Evolutionary conservation across 2,797 vertebrate genomes (phyloP), one percentile per base, ranked within the genome.

Genomic region (Premnoplex brunnescens): DNA sequence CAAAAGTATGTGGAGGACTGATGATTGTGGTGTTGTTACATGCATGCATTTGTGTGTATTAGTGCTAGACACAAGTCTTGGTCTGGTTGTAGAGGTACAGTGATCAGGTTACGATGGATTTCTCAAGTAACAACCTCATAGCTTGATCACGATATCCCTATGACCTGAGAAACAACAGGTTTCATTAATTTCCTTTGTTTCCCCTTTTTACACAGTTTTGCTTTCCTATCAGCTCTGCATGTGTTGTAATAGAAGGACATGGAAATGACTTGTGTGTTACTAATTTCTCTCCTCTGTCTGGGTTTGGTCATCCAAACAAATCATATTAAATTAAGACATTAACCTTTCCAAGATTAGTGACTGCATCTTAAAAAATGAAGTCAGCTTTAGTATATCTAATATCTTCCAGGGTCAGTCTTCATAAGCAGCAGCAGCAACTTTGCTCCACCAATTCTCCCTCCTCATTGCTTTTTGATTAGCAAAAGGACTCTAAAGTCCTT

Each of bases 1-100:
- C 73, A 98, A 98, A 97, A 97, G 98, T 98, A 98, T 95, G 98
- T 98, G 90, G 51, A 79, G 56, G 24, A 28, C 69, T 51, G 88
- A 54, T 87, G 94, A 49, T 51, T 97, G 96, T 30, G 1, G 94
- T 97, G 97, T 49, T 77, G 80, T 83, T 93, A 36, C 74, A 48
- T 94, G 97, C 97, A 96, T 97, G 97, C 60, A 32, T 82, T 89
- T 88, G 66, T 30, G 93, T 93, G 90, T 94, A 69, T 52, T 68
- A 95, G 74, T 92, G 95, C 67, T 91, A 90, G 85, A 88, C 49
- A 34, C 88, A 93, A 77, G 16, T 74, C 77, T 85, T 69, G 14
- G 46, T 97, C 97, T 98, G 96, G 96, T 95, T 95, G 94, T 96
- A 95, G 96, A 97, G 98, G 90, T 97, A 96, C 97, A 95, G 97